A percentile compares a stretch with the other conserved stretches of the same genome.
Conservation (phyloP, 2,797 vertebrate species). For the Peromyscus aztecus region DNA sequence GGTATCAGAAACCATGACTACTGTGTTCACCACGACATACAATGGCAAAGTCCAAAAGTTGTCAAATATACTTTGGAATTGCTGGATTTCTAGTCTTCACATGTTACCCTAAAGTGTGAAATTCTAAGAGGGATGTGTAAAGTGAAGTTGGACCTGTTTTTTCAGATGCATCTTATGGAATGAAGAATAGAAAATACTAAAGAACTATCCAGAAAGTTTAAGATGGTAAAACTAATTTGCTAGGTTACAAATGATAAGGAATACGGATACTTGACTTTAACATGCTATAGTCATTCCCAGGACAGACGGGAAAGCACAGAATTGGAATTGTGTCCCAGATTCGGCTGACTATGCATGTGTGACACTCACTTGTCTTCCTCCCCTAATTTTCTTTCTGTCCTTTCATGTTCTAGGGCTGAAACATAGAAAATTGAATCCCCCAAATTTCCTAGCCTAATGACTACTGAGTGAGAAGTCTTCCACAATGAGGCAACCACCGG, state of each 20-base stretch:
- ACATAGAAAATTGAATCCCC: slow-evolving; percentile 21
- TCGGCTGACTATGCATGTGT: neutral
- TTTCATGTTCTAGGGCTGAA: slow-evolving; percentile 18
- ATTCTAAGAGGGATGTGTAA: neutral
- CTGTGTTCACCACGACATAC: neutral
- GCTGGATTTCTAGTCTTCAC: slow-evolving; percentile 32
- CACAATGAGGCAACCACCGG: neutral
- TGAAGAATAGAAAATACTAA: neutral
- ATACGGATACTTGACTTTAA: neutral
- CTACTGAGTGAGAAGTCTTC: neutral
- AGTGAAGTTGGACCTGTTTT: neutral
- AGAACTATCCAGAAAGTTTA: slow-evolving; percentile 2
- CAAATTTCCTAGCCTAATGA: slow-evolving; percentile 22
- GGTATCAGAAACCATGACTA: neutral
- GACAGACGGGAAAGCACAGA: neutral
- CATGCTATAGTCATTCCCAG: neutral
- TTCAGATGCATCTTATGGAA: neutral
- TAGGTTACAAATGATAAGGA: neutral
- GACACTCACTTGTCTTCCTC: neutral
- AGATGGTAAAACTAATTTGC: neutral
- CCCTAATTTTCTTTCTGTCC: neutral
- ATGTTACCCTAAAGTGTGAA: slow-evolving; percentile 11
- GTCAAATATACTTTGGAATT: neutral
- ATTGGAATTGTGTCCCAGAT: neutral
- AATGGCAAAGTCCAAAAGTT: neutral